Conservation (phyloP, 2,797 vertebrate species). For the Apodemus agrarius region DNA sequence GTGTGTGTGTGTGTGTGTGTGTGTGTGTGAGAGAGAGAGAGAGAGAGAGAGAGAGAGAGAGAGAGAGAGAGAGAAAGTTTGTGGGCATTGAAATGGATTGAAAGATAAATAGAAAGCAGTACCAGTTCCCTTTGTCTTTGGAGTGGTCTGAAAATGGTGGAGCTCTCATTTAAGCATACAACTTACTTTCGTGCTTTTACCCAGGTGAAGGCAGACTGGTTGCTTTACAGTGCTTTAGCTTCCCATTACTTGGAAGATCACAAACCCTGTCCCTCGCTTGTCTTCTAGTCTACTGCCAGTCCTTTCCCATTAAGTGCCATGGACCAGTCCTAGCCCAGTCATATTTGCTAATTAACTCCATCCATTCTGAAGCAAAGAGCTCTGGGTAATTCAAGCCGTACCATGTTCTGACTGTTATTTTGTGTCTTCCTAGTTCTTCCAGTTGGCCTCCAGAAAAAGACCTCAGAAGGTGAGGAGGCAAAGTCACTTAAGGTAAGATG, state of each 20-base stretch:
- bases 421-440: background rate
- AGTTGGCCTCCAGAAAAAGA: background rate
- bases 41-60: no score
- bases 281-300: background rate
- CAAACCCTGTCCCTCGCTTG: background rate
- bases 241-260: background rate
- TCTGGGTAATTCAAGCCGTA: background rate
- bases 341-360: background rate
- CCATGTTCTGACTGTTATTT: background rate
- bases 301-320: background rate
- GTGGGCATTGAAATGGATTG: background rate
- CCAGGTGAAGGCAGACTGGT: background rate
- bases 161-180: background rate
- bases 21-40: no score
- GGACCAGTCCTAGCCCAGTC: background rate
- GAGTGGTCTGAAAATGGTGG: background rate
- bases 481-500: background rate
- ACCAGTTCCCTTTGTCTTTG: background rate
- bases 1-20: no score
- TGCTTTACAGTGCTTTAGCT: background rate
- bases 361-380: background rate
- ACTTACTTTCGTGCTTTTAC: background rate
- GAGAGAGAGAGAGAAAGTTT: background rate
- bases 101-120: background rate
- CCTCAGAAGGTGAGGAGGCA: background rate